Base-by-base conservation (phyloP, 2,113 vertebrate genomes). In the Gambusia affinis region DNA sequence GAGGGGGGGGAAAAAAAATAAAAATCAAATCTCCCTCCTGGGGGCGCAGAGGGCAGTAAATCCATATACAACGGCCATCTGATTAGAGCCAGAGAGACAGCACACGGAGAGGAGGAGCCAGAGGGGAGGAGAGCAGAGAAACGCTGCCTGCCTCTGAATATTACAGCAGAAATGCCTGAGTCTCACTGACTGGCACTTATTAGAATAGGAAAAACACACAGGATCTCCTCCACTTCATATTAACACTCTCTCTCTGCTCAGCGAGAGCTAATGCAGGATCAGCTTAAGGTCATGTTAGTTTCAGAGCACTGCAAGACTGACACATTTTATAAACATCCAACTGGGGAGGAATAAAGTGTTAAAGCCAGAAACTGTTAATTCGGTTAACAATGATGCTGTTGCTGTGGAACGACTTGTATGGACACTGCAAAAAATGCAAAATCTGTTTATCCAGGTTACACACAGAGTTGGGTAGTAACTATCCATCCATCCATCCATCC, bases 11-110 rank as follows among this genome's bases (percentile, higher is more conserved):
- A n/a, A n/a, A n/a, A 27, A 33, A 39, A 14, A 51, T n/a, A 79
- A 85, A 87, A 89, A 90, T 87, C 65, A 90, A 90, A 91, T 91
- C 80, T 90, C 78, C 79, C 85, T 89, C 83, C 76, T 79, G 73
- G 79, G 89, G 86, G 80, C 78, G 85, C 30, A 14, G 64, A 86
- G 83, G 89, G 87, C 80, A 91, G 87, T 88, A 88, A 91, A 92
- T 91, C 91, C 81, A 90, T 87, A 87, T 75, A 90, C 82, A 89
- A 87, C 84, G 85, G 81, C 81, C 79, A 88, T 75, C 89, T 89
- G 90, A 92, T 89, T 87, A 91, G 80, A 86, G 78, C 27, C 79
- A 78, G 79, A 35, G 75, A 87, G 84, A 89, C 79, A 72, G 80
- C 68, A 61, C 72, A 68, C 63, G 4, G 71, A 81, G 79, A 78